A percentile compares a stretch with the other conserved stretches of the same genome.
phyloP scores from a whole-genome alignment of 2,888 invertebrate species.

The Aromia moschata region DNA sequence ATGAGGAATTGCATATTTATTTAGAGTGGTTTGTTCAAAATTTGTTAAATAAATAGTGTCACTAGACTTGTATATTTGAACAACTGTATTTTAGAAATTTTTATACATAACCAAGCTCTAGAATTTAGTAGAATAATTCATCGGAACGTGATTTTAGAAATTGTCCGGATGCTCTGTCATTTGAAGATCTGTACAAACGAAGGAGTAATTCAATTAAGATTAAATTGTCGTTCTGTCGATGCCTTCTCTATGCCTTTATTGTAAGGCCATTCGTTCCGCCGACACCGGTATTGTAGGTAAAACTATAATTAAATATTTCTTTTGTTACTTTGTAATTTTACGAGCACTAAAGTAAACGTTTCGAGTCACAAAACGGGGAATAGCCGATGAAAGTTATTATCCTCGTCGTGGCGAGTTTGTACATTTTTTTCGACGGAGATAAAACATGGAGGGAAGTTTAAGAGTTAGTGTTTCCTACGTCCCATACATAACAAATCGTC shows the following conservation, averaged over 20 bases:
- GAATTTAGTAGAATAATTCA: too few species aligned
- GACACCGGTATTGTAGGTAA: neutral
- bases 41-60: too few species aligned
- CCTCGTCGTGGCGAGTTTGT: neutral
- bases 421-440: neutral
- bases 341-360: constrained; percentile 9
- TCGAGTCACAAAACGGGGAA: neutral
- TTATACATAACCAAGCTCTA: too few species aligned
- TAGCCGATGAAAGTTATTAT: constrained; percentile 1
- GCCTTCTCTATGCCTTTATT: neutral
- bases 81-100: too few species aligned
- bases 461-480: too few species aligned
- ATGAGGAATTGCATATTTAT: too few species aligned
- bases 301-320: constrained; percentile 10
- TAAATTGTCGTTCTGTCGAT: neutral
- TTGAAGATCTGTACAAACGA: too few species aligned
- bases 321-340: constrained; percentile 12
- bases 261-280: neutral
- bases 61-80: too few species aligned
- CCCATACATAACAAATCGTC: neutral
- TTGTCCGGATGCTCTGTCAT: too few species aligned
- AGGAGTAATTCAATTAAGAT: neutral
- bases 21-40: too few species aligned
- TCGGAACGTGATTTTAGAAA: too few species aligned
- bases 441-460: neutral